phyloP scores from a whole-genome alignment of 2,888 invertebrate species.

The Spodoptera exigua region DNA sequence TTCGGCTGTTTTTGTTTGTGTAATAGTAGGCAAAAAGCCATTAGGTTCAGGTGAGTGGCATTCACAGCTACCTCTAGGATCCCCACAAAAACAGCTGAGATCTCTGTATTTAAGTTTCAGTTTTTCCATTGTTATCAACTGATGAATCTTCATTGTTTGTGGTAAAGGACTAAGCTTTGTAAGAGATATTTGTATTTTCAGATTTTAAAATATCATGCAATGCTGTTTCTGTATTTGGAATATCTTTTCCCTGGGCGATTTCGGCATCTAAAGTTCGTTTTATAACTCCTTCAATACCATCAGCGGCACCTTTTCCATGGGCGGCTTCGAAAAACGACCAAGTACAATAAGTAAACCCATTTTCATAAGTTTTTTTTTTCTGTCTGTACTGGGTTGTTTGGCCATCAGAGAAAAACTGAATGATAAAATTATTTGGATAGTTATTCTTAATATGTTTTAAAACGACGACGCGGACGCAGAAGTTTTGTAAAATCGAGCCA shows the following conservation, averaged over 20 bases:
- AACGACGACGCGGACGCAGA: too few relatives aligned
- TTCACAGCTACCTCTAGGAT: constrained; percentile 21
- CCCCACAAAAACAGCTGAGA: constrained; percentile 18
- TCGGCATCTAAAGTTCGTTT: constrained; percentile 27
- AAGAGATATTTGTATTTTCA: constrained; percentile 9
- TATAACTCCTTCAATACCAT: constrained; percentile 35
- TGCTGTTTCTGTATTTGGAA: constrained; percentile 42
- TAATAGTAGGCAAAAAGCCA: too few relatives aligned
- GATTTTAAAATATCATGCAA: constrained; percentile 31
- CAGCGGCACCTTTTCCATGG: constrained; percentile 43
- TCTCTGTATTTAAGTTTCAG: constrained; percentile 23
- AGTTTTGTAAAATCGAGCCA: too few relatives aligned
- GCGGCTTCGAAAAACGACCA: constrained; percentile 46
- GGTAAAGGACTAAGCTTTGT: constrained; percentile 9
- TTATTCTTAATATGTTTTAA: too few relatives aligned
- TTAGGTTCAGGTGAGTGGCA: constrained; percentile 15
- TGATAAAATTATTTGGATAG: neutral
- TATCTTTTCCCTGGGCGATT: constrained; percentile 41
- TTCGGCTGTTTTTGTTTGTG: too few relatives aligned
- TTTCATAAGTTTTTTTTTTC: constrained; percentile 3
- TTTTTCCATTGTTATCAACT: constrained; percentile 22
- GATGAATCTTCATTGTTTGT: constrained; percentile 33
- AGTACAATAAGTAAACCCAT: constrained; percentile 12
- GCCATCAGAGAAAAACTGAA: constrained; percentile 26
- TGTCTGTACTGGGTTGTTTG: constrained; percentile 18